These are phyloP conservation scores for Prunella strophiata DNA, from an alignment of 2,797 vertebrate genomes.

Conservation along the genomic window DNA sequence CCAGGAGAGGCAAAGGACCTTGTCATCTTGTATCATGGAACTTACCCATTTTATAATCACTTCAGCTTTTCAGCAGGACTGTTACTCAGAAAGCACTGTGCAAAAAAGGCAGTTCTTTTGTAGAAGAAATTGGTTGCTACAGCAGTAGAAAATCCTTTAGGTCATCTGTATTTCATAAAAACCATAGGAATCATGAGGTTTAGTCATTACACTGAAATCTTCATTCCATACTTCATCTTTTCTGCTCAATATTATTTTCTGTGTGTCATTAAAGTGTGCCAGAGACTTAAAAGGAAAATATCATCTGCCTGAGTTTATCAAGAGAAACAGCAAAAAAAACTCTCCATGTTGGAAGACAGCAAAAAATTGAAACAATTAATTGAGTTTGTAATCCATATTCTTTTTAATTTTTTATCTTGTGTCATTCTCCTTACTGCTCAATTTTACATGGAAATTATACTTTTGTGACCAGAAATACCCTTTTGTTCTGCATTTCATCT, in stretches of 20 bases:
- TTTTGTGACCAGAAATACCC: constrained; percentile 12
- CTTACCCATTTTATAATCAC: constrained; percentile 1
- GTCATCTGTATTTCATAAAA: constrained; percentile 53
- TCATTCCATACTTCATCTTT: constrained; percentile 6
- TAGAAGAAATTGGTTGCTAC: constrained; percentile 8
- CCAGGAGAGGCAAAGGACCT: constrained; percentile 8
- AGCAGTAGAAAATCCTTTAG: constrained; percentile 13
- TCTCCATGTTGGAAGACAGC: background rate
- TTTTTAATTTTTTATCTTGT: constrained; percentile 14
- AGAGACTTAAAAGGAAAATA: background rate
- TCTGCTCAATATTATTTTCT: background rate
- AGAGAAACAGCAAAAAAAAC: background rate
- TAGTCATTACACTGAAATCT: constrained; percentile 32
- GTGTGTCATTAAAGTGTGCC: background rate
- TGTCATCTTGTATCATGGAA: background rate
- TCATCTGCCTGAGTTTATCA: background rate
- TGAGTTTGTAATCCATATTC: background rate
- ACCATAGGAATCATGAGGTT: background rate
- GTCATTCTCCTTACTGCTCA: background rate
- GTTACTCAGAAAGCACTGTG: constrained; percentile 25
- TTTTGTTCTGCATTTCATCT: constrained; percentile 24
- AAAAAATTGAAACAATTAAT: constrained; percentile 10
- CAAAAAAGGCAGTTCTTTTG: background rate
- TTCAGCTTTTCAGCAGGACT: constrained; percentile 38
- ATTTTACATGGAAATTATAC: background rate